Evolutionary conservation across 2,888 invertebrate genomes (phyloP).

Genomic region (Conistra vaccinii): DNA sequence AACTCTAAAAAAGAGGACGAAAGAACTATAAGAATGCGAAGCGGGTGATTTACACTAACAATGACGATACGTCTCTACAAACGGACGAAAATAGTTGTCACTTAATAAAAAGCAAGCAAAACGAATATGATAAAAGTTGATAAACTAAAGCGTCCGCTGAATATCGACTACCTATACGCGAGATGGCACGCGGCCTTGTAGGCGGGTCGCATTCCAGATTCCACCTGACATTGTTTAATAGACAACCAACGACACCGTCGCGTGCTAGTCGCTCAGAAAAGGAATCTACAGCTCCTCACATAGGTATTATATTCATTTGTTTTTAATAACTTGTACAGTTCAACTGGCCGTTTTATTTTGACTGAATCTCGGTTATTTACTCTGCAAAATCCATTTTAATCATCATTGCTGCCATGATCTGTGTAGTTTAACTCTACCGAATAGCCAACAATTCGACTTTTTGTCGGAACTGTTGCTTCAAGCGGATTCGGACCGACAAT

Average conservation of each 20-base stretch:
- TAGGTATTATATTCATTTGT: slow-evolving; percentile 54
- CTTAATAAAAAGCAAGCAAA: slow-evolving; percentile 51
- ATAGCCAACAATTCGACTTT: slow-evolving; percentile 44
- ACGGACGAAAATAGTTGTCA: slow-evolving; percentile 43
- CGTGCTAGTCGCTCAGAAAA: slow-evolving; percentile 67
- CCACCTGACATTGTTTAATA: slow-evolving; percentile 86
- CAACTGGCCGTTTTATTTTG: slow-evolving; percentile 46
- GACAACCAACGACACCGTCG: slow-evolving; percentile 69
- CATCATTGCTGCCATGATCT: slow-evolving; percentile 40
- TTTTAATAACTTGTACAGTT: slow-evolving; percentile 56
- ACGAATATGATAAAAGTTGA: slow-evolving; percentile 64
- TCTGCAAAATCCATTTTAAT: slow-evolving; percentile 45
- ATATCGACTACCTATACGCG: slow-evolving; percentile 70
- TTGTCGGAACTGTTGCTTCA: slow-evolving; percentile 52
- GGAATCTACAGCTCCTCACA: slow-evolving; percentile 58
- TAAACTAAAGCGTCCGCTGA: slow-evolving; percentile 63
- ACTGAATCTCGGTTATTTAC: slow-evolving; percentile 45
- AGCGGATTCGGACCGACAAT: slow-evolving; percentile 53
- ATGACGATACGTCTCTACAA: slow-evolving; percentile 32
- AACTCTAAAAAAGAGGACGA: neutral
- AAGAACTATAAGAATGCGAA: slow-evolving; percentile 16
- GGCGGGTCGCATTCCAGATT: slow-evolving; percentile 89
- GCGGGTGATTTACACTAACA: slow-evolving; percentile 25
- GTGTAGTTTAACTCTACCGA: slow-evolving; percentile 54
- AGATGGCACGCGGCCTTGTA: slow-evolving; percentile 85